phyloP scores from a whole-genome alignment of 2,888 invertebrate species.

The Crepidodera aurea region DNA sequence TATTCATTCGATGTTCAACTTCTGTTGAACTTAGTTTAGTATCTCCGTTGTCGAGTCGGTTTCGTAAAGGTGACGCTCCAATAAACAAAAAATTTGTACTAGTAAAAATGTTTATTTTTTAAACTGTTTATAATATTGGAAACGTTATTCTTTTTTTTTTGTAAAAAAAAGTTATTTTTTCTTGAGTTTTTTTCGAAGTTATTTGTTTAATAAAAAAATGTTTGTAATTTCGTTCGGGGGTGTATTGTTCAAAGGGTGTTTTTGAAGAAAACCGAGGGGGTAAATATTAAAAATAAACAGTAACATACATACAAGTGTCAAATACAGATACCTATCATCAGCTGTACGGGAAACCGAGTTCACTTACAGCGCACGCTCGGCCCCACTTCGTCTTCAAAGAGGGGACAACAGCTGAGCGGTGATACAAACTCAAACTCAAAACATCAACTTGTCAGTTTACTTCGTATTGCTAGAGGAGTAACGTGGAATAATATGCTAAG shows the following conservation, averaged over 20 bases:
- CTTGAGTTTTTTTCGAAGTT: neutral
- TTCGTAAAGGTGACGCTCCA: neutral
- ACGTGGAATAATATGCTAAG: slow-evolving; percentile 54
- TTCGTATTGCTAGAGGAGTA: slow-evolving; percentile 62
- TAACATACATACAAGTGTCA: slow-evolving; percentile 40
- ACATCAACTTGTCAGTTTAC: slow-evolving; percentile 69
- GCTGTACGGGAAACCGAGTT: slow-evolving; percentile 47
- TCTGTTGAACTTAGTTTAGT: slow-evolving; percentile 1
- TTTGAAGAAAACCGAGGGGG: too few species aligned
- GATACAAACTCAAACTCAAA: slow-evolving; percentile 61
- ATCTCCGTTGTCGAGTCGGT: neutral
- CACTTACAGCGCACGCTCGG: slow-evolving; percentile 52
- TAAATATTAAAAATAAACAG: neutral
- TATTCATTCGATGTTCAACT: slow-evolving; percentile 10
- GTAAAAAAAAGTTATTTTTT: neutral
- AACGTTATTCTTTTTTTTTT: too few species aligned
- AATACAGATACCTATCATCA: slow-evolving; percentile 50
- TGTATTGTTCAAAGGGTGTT: too few species aligned
- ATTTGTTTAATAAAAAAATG: neutral
- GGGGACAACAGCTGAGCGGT: slow-evolving; percentile 61
- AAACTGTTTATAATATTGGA: too few species aligned
- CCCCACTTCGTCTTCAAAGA: slow-evolving; percentile 45
- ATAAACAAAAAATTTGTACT: neutral
- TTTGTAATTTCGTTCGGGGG: neutral
- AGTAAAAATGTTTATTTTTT: neutral